phyloP scores from a whole-genome alignment of 2,888 invertebrate genomes.

The Himalopsyche japonica region DNA sequence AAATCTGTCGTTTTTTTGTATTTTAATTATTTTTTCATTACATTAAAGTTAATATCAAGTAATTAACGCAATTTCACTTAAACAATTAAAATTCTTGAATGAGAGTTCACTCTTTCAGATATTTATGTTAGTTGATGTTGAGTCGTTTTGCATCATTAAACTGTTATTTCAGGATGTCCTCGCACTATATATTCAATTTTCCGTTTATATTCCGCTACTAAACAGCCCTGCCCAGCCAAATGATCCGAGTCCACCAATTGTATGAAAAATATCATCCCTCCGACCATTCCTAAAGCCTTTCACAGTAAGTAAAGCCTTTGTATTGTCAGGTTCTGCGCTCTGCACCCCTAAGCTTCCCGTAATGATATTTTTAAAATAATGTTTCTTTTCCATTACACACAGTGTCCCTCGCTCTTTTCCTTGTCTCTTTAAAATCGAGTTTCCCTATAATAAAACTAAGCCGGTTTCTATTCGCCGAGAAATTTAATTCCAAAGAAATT shows the following conservation, averaged over 20 bases:
- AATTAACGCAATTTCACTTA: no score
- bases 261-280: neutral
- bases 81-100: no score
- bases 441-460: conserved; percentile 29
- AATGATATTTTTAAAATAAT: conserved; percentile 28
- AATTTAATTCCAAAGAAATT: conserved; percentile 10
- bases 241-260: neutral
- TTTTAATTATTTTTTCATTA: no score
- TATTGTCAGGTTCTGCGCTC: neutral
- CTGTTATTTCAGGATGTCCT: no score
- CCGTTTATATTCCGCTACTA: neutral
- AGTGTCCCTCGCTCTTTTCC: conserved; percentile 2
- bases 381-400: conserved; percentile 37
- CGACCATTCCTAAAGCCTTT: neutral
- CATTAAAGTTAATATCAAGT: no score
- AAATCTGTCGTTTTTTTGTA: no score
- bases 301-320: neutral
- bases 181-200: no score
- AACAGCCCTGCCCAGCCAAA: neutral
- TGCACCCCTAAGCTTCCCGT: neutral
- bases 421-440: conserved; percentile 26
- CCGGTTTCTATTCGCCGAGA: conserved; percentile 13
- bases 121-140: no score
- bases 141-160: no score
- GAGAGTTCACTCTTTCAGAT: no score